Percentiles rank a stretch among this genome's conserved stretches.
These are phyloP conservation scores for Chaetophractus vellerosus DNA, from an alignment of 2,797 vertebrate species.

Conservation along the genomic window DNA sequence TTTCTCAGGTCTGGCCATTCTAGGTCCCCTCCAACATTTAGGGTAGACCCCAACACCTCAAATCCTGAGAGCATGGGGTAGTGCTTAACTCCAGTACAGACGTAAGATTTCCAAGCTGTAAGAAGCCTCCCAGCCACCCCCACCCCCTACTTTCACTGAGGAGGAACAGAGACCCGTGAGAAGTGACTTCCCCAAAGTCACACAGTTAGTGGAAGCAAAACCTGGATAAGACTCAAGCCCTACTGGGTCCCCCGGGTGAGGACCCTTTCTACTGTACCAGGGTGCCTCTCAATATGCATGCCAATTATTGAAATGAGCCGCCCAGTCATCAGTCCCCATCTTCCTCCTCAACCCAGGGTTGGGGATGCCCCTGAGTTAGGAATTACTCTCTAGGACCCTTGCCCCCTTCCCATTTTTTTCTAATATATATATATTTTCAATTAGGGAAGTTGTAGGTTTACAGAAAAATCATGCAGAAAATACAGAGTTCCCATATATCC, in stretches of 20 bases:
- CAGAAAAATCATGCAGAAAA: too few relatives aligned
- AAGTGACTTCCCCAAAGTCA: neutral
- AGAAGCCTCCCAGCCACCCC: neutral
- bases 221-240: neutral
- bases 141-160: constrained; percentile 3
- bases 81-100: neutral
- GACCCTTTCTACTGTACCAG: neutral
- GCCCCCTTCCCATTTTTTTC: too few relatives aligned
- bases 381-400: neutral
- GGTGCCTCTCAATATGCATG: neutral
- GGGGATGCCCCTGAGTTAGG: neutral
- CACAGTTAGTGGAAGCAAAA: neutral
- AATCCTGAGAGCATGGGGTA: neutral
- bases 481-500: too few relatives aligned
- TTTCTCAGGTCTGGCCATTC: neutral
- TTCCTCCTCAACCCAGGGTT: neutral
- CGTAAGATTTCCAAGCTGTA: neutral
- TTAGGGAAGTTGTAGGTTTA: too few relatives aligned
- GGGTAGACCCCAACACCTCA: neutral
- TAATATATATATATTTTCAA: too few relatives aligned
- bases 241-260: neutral
- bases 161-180: constrained; percentile 26
- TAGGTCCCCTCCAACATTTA: constrained; percentile 32
- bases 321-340: neutral
- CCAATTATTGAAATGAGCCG: neutral